These are phyloP conservation scores for Ypsolopha scabrella DNA, from an alignment of 2,888 invertebrate genomes.

Conservation along the genomic window DNA sequence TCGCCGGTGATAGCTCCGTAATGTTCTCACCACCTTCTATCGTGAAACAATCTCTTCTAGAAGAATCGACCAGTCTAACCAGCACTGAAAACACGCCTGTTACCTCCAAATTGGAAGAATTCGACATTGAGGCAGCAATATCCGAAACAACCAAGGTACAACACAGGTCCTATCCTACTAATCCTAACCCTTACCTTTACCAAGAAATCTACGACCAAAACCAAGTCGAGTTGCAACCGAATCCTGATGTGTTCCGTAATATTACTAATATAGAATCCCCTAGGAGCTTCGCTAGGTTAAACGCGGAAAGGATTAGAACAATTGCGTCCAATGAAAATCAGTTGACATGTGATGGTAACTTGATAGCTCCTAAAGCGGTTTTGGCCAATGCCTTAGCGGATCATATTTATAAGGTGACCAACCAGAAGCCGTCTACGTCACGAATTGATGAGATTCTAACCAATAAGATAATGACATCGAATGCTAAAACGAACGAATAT, in stretches of 20 bases:
- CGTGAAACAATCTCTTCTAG: constrained; percentile 82
- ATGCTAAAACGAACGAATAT: constrained; percentile 20
- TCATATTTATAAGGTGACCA: constrained; percentile 65
- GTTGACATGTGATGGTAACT: constrained; percentile 33
- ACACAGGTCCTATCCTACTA: constrained; percentile 65
- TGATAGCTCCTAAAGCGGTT: constrained; percentile 53
- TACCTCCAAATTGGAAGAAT: constrained; percentile 36
- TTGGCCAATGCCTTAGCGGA: constrained; percentile 56
- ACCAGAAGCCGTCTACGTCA: constrained; percentile 62
- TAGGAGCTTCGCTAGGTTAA: constrained; percentile 48
- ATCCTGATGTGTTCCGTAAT: constrained; percentile 35
- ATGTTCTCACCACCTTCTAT: constrained; percentile 91
- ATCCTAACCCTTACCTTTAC: constrained; percentile 46
- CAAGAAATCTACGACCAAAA: constrained; percentile 17
- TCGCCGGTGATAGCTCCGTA: constrained; percentile 81
- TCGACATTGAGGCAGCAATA: constrained; percentile 50
- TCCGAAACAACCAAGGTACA: constrained; percentile 63
- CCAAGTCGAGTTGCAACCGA: constrained; percentile 14
- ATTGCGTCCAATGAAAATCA: constrained; percentile 39
- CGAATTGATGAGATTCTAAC: constrained; percentile 58
- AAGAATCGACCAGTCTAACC: constrained; percentile 74
- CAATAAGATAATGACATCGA: constrained; percentile 48
- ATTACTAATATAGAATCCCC: constrained; percentile 51
- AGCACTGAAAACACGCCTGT: constrained; percentile 55
- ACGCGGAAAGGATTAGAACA: constrained; percentile 54